Evolutionary conservation across 2,797 vertebrate species (phyloP).

Genomic region (Artibeus lituratus): DNA sequence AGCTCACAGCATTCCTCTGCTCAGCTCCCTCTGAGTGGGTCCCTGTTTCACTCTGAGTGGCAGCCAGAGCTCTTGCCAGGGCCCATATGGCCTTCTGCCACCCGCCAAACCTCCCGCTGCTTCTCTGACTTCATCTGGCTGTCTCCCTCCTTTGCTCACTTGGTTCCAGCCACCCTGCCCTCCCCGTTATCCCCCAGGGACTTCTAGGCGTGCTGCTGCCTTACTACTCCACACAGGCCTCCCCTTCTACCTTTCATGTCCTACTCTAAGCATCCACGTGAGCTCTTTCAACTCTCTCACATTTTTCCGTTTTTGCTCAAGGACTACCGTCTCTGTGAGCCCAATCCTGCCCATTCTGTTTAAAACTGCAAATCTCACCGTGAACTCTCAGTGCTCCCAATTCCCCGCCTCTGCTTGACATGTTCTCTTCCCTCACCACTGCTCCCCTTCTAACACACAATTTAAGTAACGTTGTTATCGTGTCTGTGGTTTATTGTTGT

Average conservation of each 20-base stretch:
- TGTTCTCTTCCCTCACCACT: neutral
- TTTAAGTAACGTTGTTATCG: neutral
- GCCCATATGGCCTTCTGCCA: too few relatives aligned
- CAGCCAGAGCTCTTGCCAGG: neutral
- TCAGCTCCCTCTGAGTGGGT: neutral
- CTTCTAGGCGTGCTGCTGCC: accelerated
- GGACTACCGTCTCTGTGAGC: neutral
- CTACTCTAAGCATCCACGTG: neutral
- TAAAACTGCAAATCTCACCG: neutral
- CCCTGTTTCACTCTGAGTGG: neutral
- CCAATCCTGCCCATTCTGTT: neutral
- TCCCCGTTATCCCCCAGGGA: too few relatives aligned
- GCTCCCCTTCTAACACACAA: neutral
- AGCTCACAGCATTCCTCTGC: neutral
- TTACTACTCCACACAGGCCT: accelerated
- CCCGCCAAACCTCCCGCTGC: accelerated
- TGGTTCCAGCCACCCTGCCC: neutral
- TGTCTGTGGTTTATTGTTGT: neutral
- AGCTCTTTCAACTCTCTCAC: neutral
- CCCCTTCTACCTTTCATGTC: neutral
- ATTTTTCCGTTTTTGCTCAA: neutral
- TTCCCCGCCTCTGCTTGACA: too few relatives aligned
- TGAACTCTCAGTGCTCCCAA: accelerated
- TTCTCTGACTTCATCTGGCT: neutral
- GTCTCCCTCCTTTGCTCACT: neutral